phyloP scores from a whole-genome alignment of 2,797 vertebrate species.

The Choloepus didactylus region DNA sequence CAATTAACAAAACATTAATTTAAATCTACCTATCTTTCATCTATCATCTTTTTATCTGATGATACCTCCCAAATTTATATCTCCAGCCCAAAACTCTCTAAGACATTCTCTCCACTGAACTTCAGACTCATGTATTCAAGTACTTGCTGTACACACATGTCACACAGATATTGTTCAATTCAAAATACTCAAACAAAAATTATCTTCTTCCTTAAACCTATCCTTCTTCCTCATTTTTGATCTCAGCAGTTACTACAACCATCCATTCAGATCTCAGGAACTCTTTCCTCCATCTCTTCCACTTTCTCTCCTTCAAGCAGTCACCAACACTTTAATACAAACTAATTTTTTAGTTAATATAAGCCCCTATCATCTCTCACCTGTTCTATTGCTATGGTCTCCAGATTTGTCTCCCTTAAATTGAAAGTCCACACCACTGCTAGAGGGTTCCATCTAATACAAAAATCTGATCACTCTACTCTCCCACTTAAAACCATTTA shows the following conservation, averaged over 20 bases:
- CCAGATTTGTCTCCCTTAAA: not conserved
- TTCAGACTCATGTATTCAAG: not conserved
- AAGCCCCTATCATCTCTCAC: not conserved
- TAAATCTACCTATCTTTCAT: not conserved
- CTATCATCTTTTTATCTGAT: not conserved
- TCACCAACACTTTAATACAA: not conserved
- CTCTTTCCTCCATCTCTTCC: not conserved
- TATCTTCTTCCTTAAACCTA: not conserved
- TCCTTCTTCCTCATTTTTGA: not conserved
- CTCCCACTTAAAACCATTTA: not conserved
- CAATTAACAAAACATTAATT: not conserved
- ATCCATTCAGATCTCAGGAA: not conserved
- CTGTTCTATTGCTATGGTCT: not conserved
- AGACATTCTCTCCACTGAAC: not conserved
- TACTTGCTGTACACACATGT: not conserved
- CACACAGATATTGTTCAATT: not conserved
- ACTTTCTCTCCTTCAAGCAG: not conserved
- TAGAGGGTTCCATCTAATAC: not conserved
- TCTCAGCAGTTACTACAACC: not conserved
- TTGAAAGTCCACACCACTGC: not conserved
- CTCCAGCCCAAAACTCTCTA: not conserved
- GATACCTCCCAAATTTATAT: not conserved
- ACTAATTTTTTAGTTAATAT: not conserved
- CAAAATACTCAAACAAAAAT: conserved; percentile 3
- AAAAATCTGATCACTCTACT: not conserved